Conservation (phyloP, 2,888 invertebrate species). For the Phania funesta region DNA sequence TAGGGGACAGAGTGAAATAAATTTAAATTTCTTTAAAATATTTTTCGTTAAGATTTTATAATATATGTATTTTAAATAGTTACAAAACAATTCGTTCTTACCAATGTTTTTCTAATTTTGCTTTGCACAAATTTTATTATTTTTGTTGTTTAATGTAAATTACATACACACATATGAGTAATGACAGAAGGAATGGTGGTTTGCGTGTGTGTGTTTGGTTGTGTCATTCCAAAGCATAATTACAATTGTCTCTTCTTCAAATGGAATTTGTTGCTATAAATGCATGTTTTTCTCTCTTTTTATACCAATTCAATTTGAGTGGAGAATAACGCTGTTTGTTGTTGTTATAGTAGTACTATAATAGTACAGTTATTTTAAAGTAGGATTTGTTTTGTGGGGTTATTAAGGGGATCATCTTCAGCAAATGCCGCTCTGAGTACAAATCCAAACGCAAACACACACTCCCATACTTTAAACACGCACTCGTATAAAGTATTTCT, state of each 20-base stretch:
- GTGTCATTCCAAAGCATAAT: conserved; percentile 51
- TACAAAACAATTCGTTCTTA: not conserved
- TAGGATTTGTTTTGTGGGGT: conserved; percentile 38
- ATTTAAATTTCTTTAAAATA: too few species aligned
- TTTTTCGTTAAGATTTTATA: too few species aligned
- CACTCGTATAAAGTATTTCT: not conserved
- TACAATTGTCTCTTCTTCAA: conserved; percentile 43
- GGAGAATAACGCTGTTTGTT: conserved; percentile 33
- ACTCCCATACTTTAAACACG: not conserved
- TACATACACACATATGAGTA: too few species aligned
- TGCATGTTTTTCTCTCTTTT: conserved; percentile 39
- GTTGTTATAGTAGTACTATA: conserved; percentile 15
- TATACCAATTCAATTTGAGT: not conserved
- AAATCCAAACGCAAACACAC: not conserved
- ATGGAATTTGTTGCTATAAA: conserved; percentile 38
- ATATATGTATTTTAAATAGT: too few species aligned
- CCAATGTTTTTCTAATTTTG: too few species aligned
- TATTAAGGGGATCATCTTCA: conserved; percentile 47
- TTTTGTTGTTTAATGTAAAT: too few species aligned
- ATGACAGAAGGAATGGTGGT: conserved; percentile 3
- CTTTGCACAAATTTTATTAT: too few species aligned
- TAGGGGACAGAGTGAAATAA: too few species aligned
- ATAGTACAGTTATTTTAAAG: conserved; percentile 30
- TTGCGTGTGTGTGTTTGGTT: not conserved
- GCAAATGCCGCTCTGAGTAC: conserved; percentile 29